Evolutionary conservation across 2,113 vertebrate species (phyloP).

Genomic region (Lates calcarifer): DNA sequence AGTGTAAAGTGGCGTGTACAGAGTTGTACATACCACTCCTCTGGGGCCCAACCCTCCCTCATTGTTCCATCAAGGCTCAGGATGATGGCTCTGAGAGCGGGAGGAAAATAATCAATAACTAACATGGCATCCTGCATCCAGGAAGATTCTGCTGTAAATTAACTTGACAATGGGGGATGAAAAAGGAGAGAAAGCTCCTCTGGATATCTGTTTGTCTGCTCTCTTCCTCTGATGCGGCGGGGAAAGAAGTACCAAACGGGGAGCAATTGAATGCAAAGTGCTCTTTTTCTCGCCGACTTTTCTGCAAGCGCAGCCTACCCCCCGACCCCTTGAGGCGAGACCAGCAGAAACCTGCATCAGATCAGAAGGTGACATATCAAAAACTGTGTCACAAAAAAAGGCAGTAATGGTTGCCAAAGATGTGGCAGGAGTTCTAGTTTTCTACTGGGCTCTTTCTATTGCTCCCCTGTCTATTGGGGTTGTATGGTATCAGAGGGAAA

Average conservation of each 20-base stretch:
- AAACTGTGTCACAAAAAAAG: slow-evolving; percentile 77
- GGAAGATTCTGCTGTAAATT: slow-evolving; percentile 89
- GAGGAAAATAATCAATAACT: slow-evolving; percentile 91
- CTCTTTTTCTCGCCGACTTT: slow-evolving; percentile 77
- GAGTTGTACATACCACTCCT: slow-evolving; percentile 76
- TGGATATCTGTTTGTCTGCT: slow-evolving; percentile 89
- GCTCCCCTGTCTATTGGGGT: slow-evolving; percentile 75
- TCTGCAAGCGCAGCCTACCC: slow-evolving; percentile 74
- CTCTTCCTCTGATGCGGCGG: slow-evolving; percentile 53
- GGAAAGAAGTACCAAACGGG: slow-evolving; percentile 74
- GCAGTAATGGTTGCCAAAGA: slow-evolving; percentile 82
- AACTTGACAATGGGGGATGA: slow-evolving; percentile 89
- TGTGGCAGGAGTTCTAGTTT: slow-evolving; percentile 77
- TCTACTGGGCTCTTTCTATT: slow-evolving; percentile 73
- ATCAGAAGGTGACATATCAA: slow-evolving; percentile 84
- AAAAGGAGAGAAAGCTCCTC: slow-evolving; percentile 81
- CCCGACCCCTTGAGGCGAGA: slow-evolving; percentile 77
- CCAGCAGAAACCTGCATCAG: slow-evolving; percentile 75
- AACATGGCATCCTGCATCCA: slow-evolving; percentile 85
- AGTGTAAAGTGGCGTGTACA: slow-evolving; percentile 85
- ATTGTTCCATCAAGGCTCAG: slow-evolving; percentile 74
- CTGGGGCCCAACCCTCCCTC: slow-evolving; percentile 70
- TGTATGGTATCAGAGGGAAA: slow-evolving; percentile 79
- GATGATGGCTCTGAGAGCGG: slow-evolving; percentile 76
- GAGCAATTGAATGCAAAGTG: slow-evolving; percentile 83